Base-by-base conservation (phyloP, 2,888 invertebrate species). In the Digitonthophagus gazella region DNA sequence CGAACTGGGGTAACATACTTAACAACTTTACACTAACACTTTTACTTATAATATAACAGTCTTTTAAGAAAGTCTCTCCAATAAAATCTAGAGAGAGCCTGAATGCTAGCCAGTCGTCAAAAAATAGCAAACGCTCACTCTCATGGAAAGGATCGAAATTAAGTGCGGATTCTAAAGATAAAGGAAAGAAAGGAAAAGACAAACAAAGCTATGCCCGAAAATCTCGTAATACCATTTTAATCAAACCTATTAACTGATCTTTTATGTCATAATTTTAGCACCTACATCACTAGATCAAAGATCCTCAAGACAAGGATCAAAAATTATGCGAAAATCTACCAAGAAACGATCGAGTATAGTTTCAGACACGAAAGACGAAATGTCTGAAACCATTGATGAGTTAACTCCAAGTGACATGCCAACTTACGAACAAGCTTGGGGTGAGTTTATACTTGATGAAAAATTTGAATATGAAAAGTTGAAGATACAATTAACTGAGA, bases 401-500 rank as follows among this genome's bases (percentile, higher is more conserved):
- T 18, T 67, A 4, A 64, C 73, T 28, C 73, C 74, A 4, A 71
- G 73, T 16, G 54, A 66, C 0, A 63, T 76, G 4, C 78, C 78
- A 2, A 70, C 71, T 20, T 72, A 74, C 61, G 69, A 71, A 20
- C 75, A 75, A 63, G 76, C 75, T 16, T 78, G 77, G 78, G 65
- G 66, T 44, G 16, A 19, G 15, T 79, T 75, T 69, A 72, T 63
- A 44, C 58, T 5, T 0, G 74, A 75, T 61, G 64, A 68, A 64
- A 61, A 67, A 22, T 73, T 71, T 20, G 67, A 73, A 15, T 76
- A 75, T 61, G 65, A 68, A 4, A 66, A 69, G 15, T 65, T 75
- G 56, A 67, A 71, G 5, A 66, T 72, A 11, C 66, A 70, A 5
- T 66, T 76, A 54, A 69, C 70, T 54, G 65, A 64, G n/a, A 64